phyloP scores from a whole-genome alignment of 1,140 invertebrate species.

The Sipha flava region DNA sequence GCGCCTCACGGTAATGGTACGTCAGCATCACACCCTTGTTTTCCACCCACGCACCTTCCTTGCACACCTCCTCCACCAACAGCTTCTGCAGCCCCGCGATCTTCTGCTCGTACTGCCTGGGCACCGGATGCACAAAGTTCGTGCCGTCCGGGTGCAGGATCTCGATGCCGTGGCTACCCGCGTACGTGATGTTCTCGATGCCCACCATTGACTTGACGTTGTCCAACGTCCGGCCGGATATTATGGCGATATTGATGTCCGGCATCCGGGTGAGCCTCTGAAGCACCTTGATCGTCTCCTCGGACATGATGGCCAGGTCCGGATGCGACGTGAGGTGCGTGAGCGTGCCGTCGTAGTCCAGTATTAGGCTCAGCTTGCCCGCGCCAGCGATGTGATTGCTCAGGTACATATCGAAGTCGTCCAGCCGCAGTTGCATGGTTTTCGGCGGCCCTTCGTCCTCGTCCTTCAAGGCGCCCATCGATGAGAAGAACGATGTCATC shows the following conservation, averaged over 20 bases:
- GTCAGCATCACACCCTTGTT: constrained; percentile 81
- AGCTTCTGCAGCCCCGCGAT: constrained; percentile 66
- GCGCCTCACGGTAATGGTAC: constrained; percentile 80
- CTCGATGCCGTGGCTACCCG: constrained; percentile 81
- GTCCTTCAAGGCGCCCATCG: constrained; percentile 64
- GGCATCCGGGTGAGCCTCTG: constrained; percentile 76
- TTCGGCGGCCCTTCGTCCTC: constrained; percentile 67
- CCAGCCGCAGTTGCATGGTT: constrained; percentile 75
- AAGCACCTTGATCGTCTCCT: constrained; percentile 74
- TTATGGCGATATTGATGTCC: constrained; percentile 79
- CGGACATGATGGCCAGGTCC: constrained; percentile 71
- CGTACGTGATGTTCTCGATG: constrained; percentile 81
- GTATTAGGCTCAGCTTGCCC: constrained; percentile 69
- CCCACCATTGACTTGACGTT: constrained; percentile 86
- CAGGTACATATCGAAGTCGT: constrained; percentile 79
- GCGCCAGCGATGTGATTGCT: constrained; percentile 52
- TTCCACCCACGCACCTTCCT: constrained; percentile 83
- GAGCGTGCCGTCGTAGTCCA: constrained; percentile 85
- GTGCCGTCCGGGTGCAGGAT: constrained; percentile 82
- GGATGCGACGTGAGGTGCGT: constrained; percentile 82
- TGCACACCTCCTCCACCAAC: constrained; percentile 74
- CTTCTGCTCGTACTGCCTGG: constrained; percentile 72
- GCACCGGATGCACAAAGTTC: constrained; percentile 84
- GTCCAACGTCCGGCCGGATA: constrained; percentile 75
- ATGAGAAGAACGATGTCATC: constrained; percentile 79